Percentiles rank a stretch among this genome's conserved stretches.
phyloP scores from a whole-genome alignment of 2,797 vertebrate species.

The Tenualosa ilisha region DNA sequence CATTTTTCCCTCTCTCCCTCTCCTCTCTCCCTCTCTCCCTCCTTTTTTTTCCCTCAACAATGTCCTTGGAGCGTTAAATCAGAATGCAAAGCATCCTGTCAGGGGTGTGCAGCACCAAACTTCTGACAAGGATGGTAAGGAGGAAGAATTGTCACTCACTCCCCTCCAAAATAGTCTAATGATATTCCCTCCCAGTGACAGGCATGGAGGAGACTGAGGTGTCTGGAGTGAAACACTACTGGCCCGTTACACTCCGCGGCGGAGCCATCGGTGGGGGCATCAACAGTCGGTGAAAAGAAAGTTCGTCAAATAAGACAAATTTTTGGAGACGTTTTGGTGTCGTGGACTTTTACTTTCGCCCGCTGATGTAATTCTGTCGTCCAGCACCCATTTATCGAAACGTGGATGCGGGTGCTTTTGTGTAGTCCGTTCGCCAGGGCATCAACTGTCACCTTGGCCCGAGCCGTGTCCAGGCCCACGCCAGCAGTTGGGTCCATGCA shows the following conservation, averaged over 20 bases:
- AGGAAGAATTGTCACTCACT: slow-evolving; percentile 8
- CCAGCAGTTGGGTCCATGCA: background rate
- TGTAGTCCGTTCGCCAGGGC: too few relatives aligned
- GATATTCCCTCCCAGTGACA: background rate
- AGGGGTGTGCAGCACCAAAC: slow-evolving; percentile 28
- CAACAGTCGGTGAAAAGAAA: too few relatives aligned
- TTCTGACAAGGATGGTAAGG: background rate
- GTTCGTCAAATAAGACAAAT: too few relatives aligned
- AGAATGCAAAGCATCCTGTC: slow-evolving; percentile 43
- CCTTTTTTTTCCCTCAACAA: slow-evolving; percentile 24
- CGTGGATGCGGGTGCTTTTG: too few relatives aligned
- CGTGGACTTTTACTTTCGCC: too few relatives aligned
- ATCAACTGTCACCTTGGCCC: too few relatives aligned
- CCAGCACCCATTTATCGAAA: too few relatives aligned
- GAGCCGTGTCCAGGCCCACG: background rate
- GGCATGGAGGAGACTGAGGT: background rate
- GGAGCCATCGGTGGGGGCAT: background rate
- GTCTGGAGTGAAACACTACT: background rate
- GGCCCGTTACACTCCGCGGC: background rate
- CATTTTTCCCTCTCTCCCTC: background rate
- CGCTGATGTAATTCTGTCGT: too few relatives aligned
- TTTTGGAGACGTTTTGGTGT: too few relatives aligned
- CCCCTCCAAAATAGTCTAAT: background rate
- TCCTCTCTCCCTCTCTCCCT: background rate
- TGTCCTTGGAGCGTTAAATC: slow-evolving; percentile 48